Percentiles rank a stretch among this genome's conserved stretches.
Evolutionary conservation across 2,888 invertebrate genomes (phyloP).

Genomic region (Brachypterus glaber): DNA sequence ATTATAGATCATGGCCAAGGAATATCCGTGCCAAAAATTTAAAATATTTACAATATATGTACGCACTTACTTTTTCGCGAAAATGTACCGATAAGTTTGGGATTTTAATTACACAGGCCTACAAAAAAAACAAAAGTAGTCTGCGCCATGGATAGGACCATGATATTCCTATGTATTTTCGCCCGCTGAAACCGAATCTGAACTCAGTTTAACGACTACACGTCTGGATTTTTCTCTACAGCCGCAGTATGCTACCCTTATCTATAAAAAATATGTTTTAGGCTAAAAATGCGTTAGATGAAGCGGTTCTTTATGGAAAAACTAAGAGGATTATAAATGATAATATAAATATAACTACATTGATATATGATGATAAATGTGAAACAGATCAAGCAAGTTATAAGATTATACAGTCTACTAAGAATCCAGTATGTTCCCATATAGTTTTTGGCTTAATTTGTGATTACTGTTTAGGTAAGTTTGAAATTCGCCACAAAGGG

Average conservation of each 20-base stretch:
- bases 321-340: constrained; percentile 47
- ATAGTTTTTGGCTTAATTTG: constrained; percentile 75
- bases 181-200: no score
- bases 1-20: no score
- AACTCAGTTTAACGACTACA: no score
- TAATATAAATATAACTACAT: constrained; percentile 51
- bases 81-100: no score
- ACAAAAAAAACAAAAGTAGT: no score
- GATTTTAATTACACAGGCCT: constrained; percentile 1
- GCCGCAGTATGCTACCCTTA: constrained; percentile 5
- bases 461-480: constrained; percentile 73
- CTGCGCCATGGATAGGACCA: no score
- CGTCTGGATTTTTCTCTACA: no score
- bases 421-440: constrained; percentile 54
- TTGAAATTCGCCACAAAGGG: no score
- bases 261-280: constrained; percentile 31
- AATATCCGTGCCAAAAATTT: no score
- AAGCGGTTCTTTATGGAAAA: constrained; percentile 50
- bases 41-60: no score
- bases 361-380: constrained; percentile 61
- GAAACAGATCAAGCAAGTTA: constrained; percentile 64
- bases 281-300: constrained; percentile 52
- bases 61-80: no score
- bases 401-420: constrained; percentile 59
- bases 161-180: no score